These are phyloP conservation scores for Sipha maydis DNA, from an alignment of 2,888 invertebrate genomes.

Conservation along the genomic window DNA sequence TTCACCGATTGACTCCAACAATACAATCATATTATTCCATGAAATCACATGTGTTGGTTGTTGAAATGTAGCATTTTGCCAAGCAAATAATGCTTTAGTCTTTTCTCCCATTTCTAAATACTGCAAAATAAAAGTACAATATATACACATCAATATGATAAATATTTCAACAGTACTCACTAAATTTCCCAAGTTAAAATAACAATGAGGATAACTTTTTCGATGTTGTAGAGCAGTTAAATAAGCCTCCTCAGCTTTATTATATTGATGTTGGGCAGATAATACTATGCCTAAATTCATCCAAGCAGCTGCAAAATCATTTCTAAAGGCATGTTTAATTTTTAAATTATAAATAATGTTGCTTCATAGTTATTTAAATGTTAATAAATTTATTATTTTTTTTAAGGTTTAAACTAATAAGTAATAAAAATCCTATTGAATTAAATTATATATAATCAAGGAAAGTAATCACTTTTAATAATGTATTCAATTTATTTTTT, in stretches of 20 bases:
- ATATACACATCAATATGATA: neutral
- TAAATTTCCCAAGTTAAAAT: slow-evolving; percentile 94
- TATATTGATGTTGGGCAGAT: slow-evolving; percentile 76
- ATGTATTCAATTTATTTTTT: too few species aligned
- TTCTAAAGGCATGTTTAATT: slow-evolving; percentile 69
- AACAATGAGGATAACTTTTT: slow-evolving; percentile 88
- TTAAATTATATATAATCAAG: neutral
- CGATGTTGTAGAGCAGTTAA: slow-evolving; percentile 80
- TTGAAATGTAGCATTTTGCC: slow-evolving; percentile 82
- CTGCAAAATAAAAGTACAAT: slow-evolving; percentile 68
- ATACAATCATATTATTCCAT: slow-evolving; percentile 91
- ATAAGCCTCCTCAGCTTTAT: slow-evolving; percentile 83
- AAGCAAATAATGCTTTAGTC: slow-evolving; percentile 80
- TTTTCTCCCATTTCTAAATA: slow-evolving; percentile 82
- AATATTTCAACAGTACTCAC: slow-evolving; percentile 69
- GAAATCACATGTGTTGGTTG: slow-evolving; percentile 84
- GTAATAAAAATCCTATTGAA: neutral
- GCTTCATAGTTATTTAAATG: neutral
- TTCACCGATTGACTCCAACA: slow-evolving; percentile 70
- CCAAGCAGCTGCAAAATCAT: slow-evolving; percentile 95
- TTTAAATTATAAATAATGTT: neutral
- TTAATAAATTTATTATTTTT: too few species aligned
- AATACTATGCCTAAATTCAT: slow-evolving; percentile 97
- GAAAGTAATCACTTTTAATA: too few species aligned
- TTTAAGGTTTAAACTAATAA: too few species aligned